Conservation (phyloP, 2,888 invertebrate genomes). For the Leptinotarsa rubiginosa region DNA sequence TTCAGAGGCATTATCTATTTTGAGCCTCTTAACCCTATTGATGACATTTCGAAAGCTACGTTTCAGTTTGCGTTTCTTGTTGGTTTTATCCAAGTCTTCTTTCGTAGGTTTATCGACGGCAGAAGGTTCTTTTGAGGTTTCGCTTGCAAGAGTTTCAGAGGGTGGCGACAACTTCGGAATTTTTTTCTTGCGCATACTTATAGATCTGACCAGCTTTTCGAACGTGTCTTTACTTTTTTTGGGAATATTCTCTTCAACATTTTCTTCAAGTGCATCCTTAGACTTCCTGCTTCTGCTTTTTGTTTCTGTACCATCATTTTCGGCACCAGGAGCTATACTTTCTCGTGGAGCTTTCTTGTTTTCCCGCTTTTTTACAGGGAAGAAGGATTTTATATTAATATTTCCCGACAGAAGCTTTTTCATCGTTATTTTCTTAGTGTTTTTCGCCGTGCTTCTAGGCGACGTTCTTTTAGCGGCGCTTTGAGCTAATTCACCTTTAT, state of each 20-base stretch:
- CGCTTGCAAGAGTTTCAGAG: constrained; percentile 18
- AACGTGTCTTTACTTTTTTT: constrained; percentile 45
- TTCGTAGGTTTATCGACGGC: constrained; percentile 1
- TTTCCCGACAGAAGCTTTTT: constrained; percentile 51
- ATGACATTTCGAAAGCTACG: constrained; percentile 56
- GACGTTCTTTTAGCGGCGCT: constrained; percentile 42
- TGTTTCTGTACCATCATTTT: constrained; percentile 18
- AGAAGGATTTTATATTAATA: constrained; percentile 58
- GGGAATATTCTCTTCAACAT: neutral
- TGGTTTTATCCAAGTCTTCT: constrained; percentile 31
- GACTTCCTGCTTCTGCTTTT: constrained; percentile 40
- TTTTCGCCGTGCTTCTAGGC: constrained; percentile 45
- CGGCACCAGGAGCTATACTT: constrained; percentile 23
- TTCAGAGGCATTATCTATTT: constrained; percentile 46
- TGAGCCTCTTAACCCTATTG: constrained; percentile 56
- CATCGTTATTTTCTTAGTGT: constrained; percentile 41
- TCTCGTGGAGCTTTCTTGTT: constrained; percentile 32
- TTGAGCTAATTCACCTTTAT: constrained; percentile 24
- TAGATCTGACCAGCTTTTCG: constrained; percentile 47
- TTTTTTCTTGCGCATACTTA: constrained; percentile 48
- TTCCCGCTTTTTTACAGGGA: constrained; percentile 56
- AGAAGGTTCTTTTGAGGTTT: neutral
- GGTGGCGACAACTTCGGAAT: constrained; percentile 33
- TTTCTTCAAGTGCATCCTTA: constrained; percentile 30
- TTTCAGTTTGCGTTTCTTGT: constrained; percentile 53